A percentile compares a stretch with the other conserved stretches of the same genome.
Evolutionary conservation across 2,888 invertebrate species (phyloP).

Genomic region (Heterodera filipjevi): DNA sequence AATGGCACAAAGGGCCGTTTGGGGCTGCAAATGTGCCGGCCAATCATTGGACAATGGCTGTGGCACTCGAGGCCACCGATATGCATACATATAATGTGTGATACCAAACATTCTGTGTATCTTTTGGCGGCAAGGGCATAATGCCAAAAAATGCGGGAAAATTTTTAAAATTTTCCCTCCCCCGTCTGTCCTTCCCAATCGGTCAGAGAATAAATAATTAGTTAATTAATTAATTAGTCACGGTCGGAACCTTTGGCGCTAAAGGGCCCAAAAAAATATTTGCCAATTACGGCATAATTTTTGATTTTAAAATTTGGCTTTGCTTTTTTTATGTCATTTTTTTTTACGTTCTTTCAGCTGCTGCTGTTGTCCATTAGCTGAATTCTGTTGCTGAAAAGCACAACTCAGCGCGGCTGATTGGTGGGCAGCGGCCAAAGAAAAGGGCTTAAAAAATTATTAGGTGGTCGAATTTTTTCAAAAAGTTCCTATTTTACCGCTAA

Average conservation of each 20-base stretch:
- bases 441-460: not conserved
- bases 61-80: not conserved
- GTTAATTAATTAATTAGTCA: not conserved
- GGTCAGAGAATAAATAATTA: too few relatives aligned
- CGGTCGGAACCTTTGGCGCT: too few relatives aligned
- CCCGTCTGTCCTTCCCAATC: not conserved
- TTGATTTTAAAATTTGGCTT: too few relatives aligned
- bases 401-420: not conserved
- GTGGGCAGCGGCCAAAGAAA: not conserved
- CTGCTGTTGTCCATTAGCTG: not conserved
- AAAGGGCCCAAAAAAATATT: too few relatives aligned
- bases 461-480: not conserved
- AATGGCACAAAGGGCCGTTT: constrained; percentile 15
- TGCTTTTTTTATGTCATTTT: not conserved
- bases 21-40: too few relatives aligned
- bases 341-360: not conserved
- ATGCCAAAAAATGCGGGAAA: not conserved
- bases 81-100: not conserved
- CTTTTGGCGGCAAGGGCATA: not conserved
- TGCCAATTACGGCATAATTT: too few relatives aligned
- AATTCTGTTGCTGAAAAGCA: not conserved
- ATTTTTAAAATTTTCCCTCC: not conserved
- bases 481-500: not conserved
- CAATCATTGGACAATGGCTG: not conserved
- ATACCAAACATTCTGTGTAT: too few relatives aligned